Base-by-base conservation (phyloP, 1,140 invertebrate genomes). In the Pseudobourletiella spinata region DNA sequence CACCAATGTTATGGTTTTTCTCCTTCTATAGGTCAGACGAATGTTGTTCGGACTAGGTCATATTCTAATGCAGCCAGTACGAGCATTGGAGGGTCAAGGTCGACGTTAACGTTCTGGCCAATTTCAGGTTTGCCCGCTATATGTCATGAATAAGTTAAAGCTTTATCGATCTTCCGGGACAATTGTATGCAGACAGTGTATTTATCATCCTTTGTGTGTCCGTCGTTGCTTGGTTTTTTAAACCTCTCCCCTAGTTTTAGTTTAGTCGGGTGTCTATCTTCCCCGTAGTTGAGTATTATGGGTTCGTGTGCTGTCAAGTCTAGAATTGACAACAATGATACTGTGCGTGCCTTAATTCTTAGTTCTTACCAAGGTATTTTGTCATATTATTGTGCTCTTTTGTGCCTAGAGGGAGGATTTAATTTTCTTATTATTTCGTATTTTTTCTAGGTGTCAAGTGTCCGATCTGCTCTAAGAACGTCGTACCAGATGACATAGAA, bases 391-490 rank as follows among this genome's bases (percentile, higher is more conserved):
- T n/a, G n/a, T n/a, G n/a, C n/a, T 60, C 46, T n/a, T 16, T 59
- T 63, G n/a, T 60, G 26, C 6, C 1, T 60, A 11, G 3, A 15
- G 22, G 43, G 8, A 16, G 2, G 20, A 30, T 48, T 30, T 8
- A 30, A 11, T 1, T 25, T 20, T 16, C 20, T 57, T 18, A n/a
- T 63, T 57, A 54, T 54, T 57, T 68, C 65, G 68, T 73, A 66
- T 74, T 63, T 73, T 71, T 84, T 84, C 16, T 80, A 95, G 93
- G 92, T 77, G 86, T 96, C 76, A 94, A 95, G 80, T 98, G 95
- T 80, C 95, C 95, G 68, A 91, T 98, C 67, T 98, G 95, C 84
- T 93, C 91, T 78, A 98, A 97, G 81, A 89, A 91, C 79, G 89
- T 98, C 70, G 79, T 95, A 76, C 90, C 94, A 70, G 93, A 98